Percentiles rank a stretch among this genome's conserved stretches.
Conservation (phyloP, 2,797 vertebrate genomes). For the Aldrovandia affinis region DNA sequence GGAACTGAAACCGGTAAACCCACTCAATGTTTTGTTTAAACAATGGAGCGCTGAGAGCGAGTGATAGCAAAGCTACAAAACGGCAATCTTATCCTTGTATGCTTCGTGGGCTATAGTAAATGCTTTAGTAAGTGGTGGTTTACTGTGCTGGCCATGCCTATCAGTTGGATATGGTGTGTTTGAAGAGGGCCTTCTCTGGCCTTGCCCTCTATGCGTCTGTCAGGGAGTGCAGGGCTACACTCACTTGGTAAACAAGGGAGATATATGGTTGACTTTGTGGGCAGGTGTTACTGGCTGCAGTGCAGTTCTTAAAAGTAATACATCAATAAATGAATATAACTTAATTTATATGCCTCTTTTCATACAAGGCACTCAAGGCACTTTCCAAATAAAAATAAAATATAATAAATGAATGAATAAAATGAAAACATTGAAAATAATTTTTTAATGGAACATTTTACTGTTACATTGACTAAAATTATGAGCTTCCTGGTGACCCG, state of each 20-base stretch:
- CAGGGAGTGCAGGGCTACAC: background rate
- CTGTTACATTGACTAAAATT: too few species aligned
- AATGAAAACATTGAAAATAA: too few species aligned
- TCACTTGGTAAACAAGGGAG: conserved; percentile 13
- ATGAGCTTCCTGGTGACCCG: too few species aligned
- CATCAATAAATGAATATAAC: background rate
- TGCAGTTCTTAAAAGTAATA: background rate
- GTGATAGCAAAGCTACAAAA: too few species aligned
- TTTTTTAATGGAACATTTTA: too few species aligned
- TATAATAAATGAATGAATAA: too few species aligned
- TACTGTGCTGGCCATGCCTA: background rate
- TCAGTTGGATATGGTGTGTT: background rate
- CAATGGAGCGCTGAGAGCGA: background rate
- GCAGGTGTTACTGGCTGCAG: background rate
- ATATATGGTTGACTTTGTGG: conserved; percentile 15
- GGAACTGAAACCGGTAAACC: background rate
- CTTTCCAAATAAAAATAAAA: background rate
- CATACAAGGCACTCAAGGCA: background rate
- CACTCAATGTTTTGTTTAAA: background rate
- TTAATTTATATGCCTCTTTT: background rate
- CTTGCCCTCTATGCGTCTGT: background rate
- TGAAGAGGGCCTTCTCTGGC: background rate
- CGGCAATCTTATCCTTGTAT: too few species aligned
- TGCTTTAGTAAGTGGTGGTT: background rate
- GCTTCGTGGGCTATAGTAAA: too few species aligned